phyloP scores from a whole-genome alignment of 2,888 invertebrate species.

The Clunio marinus region DNA sequence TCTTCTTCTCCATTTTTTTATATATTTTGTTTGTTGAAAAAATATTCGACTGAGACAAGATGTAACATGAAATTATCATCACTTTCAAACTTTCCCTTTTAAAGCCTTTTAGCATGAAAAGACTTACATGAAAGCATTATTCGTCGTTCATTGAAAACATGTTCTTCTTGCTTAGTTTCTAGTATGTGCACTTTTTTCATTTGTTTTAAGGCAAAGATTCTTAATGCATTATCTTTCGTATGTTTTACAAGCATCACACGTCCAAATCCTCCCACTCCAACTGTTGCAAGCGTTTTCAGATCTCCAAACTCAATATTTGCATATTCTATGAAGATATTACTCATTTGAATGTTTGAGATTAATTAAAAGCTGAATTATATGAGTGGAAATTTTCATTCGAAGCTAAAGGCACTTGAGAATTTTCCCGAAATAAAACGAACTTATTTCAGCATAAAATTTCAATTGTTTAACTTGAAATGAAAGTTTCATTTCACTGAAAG shows the following conservation, averaged over 20 bases:
- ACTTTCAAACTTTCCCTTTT: not conserved
- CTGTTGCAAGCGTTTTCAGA: constrained; percentile 74
- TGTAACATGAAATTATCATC: not conserved
- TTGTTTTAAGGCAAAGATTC: constrained; percentile 79
- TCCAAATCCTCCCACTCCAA: constrained; percentile 92
- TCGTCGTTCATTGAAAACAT: constrained; percentile 80
- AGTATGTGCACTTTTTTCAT: constrained; percentile 86
- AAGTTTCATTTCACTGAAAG: too few relatives aligned
- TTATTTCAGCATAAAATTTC: too few relatives aligned
- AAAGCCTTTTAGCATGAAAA: not conserved
- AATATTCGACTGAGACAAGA: too few relatives aligned
- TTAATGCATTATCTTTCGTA: constrained; percentile 52
- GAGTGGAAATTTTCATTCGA: too few relatives aligned
- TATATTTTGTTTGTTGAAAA: too few relatives aligned
- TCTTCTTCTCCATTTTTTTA: too few relatives aligned
- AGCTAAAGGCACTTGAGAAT: too few relatives aligned
- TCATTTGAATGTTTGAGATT: too few relatives aligned
- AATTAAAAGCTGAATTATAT: too few relatives aligned
- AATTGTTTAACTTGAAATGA: too few relatives aligned
- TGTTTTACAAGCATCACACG: constrained; percentile 75
- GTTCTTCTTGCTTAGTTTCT: constrained; percentile 83
- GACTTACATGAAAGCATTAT: constrained; percentile 67
- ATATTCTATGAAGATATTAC: too few relatives aligned
- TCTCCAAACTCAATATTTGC: constrained; percentile 69
- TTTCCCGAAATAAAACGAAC: too few relatives aligned